Conservation (phyloP, 2,797 vertebrate species). For the Silurus aristotelis region DNA sequence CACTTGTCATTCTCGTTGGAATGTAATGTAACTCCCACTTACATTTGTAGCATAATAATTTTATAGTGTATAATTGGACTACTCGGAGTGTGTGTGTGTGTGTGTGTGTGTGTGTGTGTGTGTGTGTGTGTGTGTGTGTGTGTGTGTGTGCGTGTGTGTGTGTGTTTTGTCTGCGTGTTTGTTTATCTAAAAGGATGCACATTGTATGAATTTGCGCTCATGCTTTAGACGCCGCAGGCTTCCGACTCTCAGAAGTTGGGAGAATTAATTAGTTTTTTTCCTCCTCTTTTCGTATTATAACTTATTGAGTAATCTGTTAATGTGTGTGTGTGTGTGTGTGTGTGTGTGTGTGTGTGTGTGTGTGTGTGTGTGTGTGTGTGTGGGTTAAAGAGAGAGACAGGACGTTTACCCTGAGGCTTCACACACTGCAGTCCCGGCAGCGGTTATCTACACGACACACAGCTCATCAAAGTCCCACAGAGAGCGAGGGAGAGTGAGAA, state of each 20-base stretch:
- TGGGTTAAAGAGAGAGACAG: constrained; percentile 34
- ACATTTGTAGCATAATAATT: constrained; percentile 31
- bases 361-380: too few species aligned
- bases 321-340: too few species aligned
- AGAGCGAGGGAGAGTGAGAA: constrained; percentile 67
- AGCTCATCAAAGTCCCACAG: constrained; percentile 70
- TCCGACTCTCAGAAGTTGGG: constrained; percentile 81
- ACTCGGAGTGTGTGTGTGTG: constrained; percentile 51
- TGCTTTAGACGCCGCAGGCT: constrained; percentile 74
- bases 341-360: too few species aligned
- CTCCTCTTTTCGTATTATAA: constrained; percentile 67
- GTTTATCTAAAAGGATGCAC: constrained; percentile 89
- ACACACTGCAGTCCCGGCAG: constrained; percentile 79
- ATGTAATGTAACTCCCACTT: constrained; percentile 28
- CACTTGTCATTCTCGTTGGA: constrained; percentile 11
- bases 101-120: constrained; percentile 65
- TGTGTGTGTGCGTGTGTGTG: constrained; percentile 16
- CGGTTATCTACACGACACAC: constrained; percentile 80
- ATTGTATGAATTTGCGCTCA: constrained; percentile 76
- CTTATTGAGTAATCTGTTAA: constrained; percentile 75
- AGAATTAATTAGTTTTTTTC: constrained; percentile 87
- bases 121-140: constrained; percentile 65
- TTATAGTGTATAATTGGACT: constrained; percentile 53
- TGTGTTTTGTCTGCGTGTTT: constrained; percentile 46
- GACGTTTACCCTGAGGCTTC: constrained; percentile 75